phyloP scores from a whole-genome alignment of 2,797 vertebrate species.

The Melanotaenia parkinsoni region DNA sequence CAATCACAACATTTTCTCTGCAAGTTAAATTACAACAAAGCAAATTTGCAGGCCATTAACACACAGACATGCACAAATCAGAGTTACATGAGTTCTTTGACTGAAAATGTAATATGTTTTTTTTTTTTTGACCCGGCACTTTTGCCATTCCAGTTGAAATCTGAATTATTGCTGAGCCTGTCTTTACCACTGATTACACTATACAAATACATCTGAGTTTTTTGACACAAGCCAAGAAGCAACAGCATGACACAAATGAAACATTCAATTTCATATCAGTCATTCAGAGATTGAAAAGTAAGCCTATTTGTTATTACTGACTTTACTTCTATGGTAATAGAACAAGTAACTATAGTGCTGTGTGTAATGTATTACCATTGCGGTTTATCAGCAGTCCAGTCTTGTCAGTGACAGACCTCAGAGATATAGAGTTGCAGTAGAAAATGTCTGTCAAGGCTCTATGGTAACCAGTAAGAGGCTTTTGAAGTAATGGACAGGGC shows the following conservation, averaged over 20 bases:
- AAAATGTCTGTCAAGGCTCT: constrained; percentile 13
- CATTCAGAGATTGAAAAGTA: background rate
- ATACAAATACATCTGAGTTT: background rate
- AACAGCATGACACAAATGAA: background rate
- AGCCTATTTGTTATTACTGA: too few species aligned
- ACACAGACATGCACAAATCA: constrained; percentile 1
- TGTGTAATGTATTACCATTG: background rate
- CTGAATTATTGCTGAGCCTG: background rate
- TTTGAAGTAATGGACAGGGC: background rate
- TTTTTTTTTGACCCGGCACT: background rate
- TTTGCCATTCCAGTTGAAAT: background rate
- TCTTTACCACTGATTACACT: background rate
- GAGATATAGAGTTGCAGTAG: background rate
- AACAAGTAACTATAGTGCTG: background rate
- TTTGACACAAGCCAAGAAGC: background rate
- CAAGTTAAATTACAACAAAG: constrained; percentile 13
- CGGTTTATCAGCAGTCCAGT: background rate
- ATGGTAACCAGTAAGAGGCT: constrained; percentile 5
- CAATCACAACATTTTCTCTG: background rate
- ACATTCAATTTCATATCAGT: background rate
- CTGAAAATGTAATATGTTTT: background rate
- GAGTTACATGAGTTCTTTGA: background rate
- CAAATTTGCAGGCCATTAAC: background rate
- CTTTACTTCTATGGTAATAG: background rate
- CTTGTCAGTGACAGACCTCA: constrained; percentile 4